phyloP scores from a whole-genome alignment of 2,888 invertebrate genomes.

The Drosophila percnosoma region DNA sequence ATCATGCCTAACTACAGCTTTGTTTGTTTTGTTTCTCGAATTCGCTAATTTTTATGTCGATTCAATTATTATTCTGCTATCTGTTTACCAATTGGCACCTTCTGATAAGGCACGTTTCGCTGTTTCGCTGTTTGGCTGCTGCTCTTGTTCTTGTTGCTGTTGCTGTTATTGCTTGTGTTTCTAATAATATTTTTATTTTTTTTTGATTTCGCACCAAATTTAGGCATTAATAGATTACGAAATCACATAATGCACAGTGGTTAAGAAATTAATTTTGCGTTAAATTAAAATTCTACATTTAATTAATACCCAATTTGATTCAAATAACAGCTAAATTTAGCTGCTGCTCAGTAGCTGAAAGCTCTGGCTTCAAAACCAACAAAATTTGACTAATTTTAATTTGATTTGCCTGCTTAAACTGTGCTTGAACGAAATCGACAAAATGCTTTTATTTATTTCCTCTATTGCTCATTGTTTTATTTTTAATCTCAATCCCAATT shows the following conservation, averaged over 20 bases:
- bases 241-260: slow-evolving; percentile 27
- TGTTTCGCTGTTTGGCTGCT: slow-evolving; percentile 35
- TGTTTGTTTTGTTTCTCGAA: neutral
- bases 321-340: neutral
- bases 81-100: slow-evolving; percentile 63
- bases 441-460: neutral
- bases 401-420: neutral
- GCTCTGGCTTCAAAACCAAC: neutral
- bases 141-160: slow-evolving; percentile 6
- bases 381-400: neutral
- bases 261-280: neutral
- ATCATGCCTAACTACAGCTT: neutral
- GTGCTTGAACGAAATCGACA: neutral
- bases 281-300: no score
- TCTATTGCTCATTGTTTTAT: neutral
- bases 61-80: slow-evolving; percentile 22
- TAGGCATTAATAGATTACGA: slow-evolving; percentile 54
- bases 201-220: slow-evolving; percentile 36
- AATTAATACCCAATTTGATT: neutral
- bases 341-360: neutral
- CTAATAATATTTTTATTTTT: slow-evolving; percentile 30
- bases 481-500: slow-evolving; percentile 2
- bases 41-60: slow-evolving; percentile 35
- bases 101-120: slow-evolving; percentile 52
- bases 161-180: slow-evolving; percentile 30